A percentile compares a stretch with the other conserved stretches of the same genome.
These are phyloP conservation scores for Stegodyphus mimosarum DNA, from an alignment of 1,140 invertebrate genomes.

Conservation along the genomic window DNA sequence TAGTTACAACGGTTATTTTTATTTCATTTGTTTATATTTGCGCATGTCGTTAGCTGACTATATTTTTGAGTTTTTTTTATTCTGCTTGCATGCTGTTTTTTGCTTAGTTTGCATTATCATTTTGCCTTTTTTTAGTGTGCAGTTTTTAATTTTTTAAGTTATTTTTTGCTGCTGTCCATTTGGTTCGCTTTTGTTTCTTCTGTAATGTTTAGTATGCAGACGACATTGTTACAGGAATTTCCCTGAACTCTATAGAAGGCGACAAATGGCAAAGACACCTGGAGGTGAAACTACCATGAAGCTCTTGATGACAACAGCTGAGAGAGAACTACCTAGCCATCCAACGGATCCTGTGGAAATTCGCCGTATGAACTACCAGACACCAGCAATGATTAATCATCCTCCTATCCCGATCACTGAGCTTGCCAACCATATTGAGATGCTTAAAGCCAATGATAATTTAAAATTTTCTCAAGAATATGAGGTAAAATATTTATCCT, in stretches of 20 bases:
- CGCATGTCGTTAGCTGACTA: too few relatives aligned
- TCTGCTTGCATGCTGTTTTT: background rate
- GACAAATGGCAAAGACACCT: conserved; percentile 88
- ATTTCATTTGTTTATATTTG: too few relatives aligned
- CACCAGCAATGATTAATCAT: conserved; percentile 95
- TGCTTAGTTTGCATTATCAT: background rate
- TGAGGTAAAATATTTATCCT: conserved; percentile 69
- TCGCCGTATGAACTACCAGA: conserved; percentile 95
- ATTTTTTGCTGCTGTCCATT: conserved; percentile 4
- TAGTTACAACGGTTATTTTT: too few relatives aligned
- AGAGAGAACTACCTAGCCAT: conserved; percentile 64
- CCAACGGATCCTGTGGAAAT: conserved; percentile 96
- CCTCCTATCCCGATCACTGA: conserved; percentile 96
- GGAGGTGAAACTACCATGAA: conserved; percentile 76
- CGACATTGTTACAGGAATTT: conserved; percentile 57
- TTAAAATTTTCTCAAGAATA: conserved; percentile 96
- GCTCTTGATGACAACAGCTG: conserved; percentile 60
- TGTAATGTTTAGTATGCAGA: conserved; percentile 27
- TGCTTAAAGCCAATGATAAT: conserved; percentile 96
- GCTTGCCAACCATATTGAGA: conserved; percentile 93
- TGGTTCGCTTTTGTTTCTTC: conserved; percentile 36
- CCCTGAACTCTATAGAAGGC: conserved; percentile 68
- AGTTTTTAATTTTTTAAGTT: background rate
- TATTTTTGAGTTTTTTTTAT: background rate
- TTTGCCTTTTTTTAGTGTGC: background rate